phyloP scores from a whole-genome alignment of 1,140 invertebrate genomes.

The Pararge aegeria region DNA sequence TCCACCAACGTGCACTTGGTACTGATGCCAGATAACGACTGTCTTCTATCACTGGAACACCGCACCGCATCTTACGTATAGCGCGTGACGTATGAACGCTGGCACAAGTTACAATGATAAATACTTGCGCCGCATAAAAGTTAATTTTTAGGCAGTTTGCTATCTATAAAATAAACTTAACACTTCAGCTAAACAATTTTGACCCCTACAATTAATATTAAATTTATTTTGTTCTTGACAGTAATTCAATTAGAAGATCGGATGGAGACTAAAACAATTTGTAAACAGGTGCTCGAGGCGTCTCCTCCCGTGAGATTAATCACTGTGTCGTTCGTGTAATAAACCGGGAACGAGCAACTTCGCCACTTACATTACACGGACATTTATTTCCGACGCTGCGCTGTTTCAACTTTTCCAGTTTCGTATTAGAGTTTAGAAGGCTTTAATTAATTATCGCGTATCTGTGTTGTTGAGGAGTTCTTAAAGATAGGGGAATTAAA shows the following conservation, averaged over 20 bases:
- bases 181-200: not conserved
- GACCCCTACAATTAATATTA: not conserved
- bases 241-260: constrained; percentile 36
- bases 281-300: constrained; percentile 57
- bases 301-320: constrained; percentile 59
- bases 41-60: no score
- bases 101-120: no score
- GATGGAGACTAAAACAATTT: constrained; percentile 53
- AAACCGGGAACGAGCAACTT: constrained; percentile 65
- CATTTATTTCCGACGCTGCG: constrained; percentile 64
- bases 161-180: no score
- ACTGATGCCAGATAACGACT: no score
- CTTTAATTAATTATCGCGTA: constrained; percentile 64
- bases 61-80: no score
- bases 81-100: no score
- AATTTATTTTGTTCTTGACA: constrained; percentile 15
- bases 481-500: constrained; percentile 24
- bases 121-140: no score
- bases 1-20: no score
- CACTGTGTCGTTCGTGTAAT: constrained; percentile 48
- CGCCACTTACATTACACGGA: constrained; percentile 67
- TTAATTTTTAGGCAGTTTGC: no score
- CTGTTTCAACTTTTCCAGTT: constrained; percentile 60
- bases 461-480: constrained; percentile 15
- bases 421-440: constrained; percentile 43